Evolutionary conservation across 1,140 invertebrate species (phyloP), one percentile per base, ranked within the genome.

Genomic region (Hylaeus anthracinus): DNA sequence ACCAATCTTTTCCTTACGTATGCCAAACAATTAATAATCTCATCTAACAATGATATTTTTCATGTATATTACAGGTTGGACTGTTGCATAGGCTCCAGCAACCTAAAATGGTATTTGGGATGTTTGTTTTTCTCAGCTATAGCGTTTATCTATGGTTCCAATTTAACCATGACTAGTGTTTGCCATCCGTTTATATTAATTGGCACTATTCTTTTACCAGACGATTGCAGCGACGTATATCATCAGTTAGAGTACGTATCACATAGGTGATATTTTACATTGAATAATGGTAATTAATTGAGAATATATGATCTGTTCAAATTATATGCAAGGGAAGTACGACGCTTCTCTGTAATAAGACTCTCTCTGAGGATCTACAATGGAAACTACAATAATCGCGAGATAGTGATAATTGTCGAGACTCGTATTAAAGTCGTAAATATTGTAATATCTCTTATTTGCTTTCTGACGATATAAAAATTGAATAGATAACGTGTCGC

Each of bases 161-260:
- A 96, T 91, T 93, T 96, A 77, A 96, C 95, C 3, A 93, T 97
- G 73, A 96, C 96, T 3, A 95, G 95, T 51, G 94, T 96, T 2
- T 97, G 96, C 86, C 95, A 96, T 92, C 96, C 96, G 2, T 95
- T 95, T 84, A 93, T 95, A 88, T 88, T 96, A 9, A 94, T 95
- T 87, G 95, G 94, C 51, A 94, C 93, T 9, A 93, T 96, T 79
- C 91, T 96, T 58, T 88, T 97, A 86, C 96, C 96, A 4, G 95
- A 96, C 88, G 95, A 96, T 85, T 97, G 96, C 90, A 95, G 94
- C 78, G 95, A 96, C 91, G 95, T 95, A 8, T 96, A 96, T 91
- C 94, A 95, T 91, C 94, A 96, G 79, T 94, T 95, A 82, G 93
- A 95, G 96, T 96, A 94, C 94, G 95, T 93, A 87, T 85, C 61